phyloP scores from a whole-genome alignment of 2,113 vertebrate genomes.

The Choloepus hoffmanni region DNA sequence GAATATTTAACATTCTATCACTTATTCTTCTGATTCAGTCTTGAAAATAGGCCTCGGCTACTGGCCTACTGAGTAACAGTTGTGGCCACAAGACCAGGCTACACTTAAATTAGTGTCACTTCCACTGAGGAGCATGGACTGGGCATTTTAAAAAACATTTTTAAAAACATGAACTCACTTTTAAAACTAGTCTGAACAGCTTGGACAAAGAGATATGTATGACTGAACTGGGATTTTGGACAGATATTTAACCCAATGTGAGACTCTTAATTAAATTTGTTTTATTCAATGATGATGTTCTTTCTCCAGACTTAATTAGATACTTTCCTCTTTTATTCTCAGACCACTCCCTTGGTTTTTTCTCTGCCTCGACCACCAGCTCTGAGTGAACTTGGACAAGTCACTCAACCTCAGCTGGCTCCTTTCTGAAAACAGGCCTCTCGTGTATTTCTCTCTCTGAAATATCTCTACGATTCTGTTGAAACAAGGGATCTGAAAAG shows the following conservation, averaged over 20 bases:
- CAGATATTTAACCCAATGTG: background rate
- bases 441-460: background rate
- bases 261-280: background rate
- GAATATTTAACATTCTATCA: background rate
- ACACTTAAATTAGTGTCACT: background rate
- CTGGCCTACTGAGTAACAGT: background rate
- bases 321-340: conserved; percentile 33
- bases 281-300: background rate
- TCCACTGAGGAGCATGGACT: background rate
- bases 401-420: background rate
- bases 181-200: background rate
- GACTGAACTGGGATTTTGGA: background rate
- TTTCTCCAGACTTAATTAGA: conserved; percentile 37
- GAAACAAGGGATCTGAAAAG: background rate
- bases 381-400: conserved; percentile 20
- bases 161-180: conserved; percentile 22
- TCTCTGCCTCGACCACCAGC: background rate
- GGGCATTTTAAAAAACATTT: background rate
- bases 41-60: background rate
- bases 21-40: conserved; percentile 34
- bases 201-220: background rate
- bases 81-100: background rate
- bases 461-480: background rate
- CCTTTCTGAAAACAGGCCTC: conserved; percentile 32
- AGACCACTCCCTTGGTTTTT: background rate